phyloP scores from a whole-genome alignment of 2,797 vertebrate genomes.

The Orientallactaga sibirica region DNA sequence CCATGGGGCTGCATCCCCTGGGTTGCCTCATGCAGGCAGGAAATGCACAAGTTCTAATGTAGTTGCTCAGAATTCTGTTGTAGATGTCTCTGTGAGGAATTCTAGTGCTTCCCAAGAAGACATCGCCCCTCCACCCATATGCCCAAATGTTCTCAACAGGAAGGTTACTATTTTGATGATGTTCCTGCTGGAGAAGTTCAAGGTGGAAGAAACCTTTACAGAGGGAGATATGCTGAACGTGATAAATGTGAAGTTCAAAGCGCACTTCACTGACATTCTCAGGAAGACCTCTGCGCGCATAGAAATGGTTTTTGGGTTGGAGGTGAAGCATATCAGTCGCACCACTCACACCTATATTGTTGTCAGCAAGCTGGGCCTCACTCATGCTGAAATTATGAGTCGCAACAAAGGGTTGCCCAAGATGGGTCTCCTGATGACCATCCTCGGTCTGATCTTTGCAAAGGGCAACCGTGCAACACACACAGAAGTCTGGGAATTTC shows the following conservation, averaged over 20 bases:
- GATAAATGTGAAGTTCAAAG: neutral
- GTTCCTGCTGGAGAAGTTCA: conserved; percentile 16
- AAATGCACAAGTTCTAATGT: neutral
- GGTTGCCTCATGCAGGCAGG: neutral
- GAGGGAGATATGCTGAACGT: neutral
- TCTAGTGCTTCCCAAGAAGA: fast-evolving
- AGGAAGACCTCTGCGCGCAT: neutral
- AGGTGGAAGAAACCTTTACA: neutral
- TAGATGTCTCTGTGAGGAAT: neutral
- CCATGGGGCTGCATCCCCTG: too few species aligned
- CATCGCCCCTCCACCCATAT: fast-evolving
- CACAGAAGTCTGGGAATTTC: conserved; percentile 10
- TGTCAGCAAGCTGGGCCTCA: neutral
- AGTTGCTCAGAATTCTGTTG: neutral
- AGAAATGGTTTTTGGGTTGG: conserved; percentile 17
- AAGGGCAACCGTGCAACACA: neutral
- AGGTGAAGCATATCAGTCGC: neutral
- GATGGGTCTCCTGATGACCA: neutral
- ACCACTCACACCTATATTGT: neutral
- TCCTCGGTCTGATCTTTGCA: conserved; percentile 23
- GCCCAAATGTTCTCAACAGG: neutral
- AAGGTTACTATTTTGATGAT: neutral
- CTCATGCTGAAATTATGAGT: neutral
- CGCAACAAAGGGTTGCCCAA: neutral
- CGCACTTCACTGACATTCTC: conserved; percentile 50